Evolutionary conservation across 1,140 invertebrate genomes (phyloP).

Genomic region (Dinothrombium tinctorium): DNA sequence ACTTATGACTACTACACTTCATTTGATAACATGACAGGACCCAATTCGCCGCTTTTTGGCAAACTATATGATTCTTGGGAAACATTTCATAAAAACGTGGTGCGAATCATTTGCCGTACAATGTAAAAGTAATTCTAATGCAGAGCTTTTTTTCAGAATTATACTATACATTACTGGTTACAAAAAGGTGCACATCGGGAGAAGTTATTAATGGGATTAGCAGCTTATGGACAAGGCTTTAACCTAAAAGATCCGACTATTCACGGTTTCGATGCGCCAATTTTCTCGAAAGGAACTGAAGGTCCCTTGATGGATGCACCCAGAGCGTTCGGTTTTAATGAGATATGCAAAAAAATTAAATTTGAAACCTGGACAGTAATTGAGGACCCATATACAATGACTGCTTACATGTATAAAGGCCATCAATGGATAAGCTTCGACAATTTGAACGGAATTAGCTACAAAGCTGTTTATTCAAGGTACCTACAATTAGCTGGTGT

Average conservation of each 20-base stretch:
- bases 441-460: conserved; percentile 35
- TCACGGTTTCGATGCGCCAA: conserved; percentile 31
- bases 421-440: conserved; percentile 68
- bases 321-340: conserved; percentile 74
- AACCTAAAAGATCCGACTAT: conserved; percentile 39
- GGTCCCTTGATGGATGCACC: conserved; percentile 63
- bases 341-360: conserved; percentile 41
- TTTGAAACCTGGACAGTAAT: conserved; percentile 33
- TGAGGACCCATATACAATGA: conserved; percentile 36
- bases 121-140: conserved; percentile 11
- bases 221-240: conserved; percentile 68
- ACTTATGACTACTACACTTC: no score
- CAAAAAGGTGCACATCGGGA: conserved; percentile 42
- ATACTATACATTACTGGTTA: conserved; percentile 28
- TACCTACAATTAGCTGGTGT: conserved; percentile 22
- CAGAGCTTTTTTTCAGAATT: conserved; percentile 32
- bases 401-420: conserved; percentile 39
- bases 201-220: conserved; percentile 60
- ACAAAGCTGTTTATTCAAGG: conserved; percentile 26
- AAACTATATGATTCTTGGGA: no score
- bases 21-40: no score
- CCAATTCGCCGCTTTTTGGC: no score
- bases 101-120: conserved; percentile 20
- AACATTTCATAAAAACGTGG: no score
- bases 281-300: conserved; percentile 38